phyloP scores from a whole-genome alignment of 1,140 invertebrate genomes.

The Heliconius hewitsoni region DNA sequence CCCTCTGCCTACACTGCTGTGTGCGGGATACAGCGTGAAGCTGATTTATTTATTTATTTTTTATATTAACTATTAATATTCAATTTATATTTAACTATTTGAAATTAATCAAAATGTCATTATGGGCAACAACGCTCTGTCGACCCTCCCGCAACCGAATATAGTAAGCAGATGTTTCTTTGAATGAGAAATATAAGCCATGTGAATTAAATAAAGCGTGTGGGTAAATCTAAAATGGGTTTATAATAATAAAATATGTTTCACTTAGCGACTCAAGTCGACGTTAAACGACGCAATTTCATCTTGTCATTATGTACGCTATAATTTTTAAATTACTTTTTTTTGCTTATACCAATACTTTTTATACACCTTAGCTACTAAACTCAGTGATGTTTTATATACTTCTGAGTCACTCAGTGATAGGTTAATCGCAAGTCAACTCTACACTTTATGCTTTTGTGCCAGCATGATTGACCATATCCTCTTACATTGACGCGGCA shows the following conservation, averaged over 20 bases:
- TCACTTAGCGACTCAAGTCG: background rate
- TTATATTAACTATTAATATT: too few species aligned
- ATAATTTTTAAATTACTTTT: background rate
- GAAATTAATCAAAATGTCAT: background rate
- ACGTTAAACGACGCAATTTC: too few species aligned
- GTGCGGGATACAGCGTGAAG: too few species aligned
- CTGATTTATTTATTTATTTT: too few species aligned
- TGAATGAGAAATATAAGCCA: slow-evolving; percentile 1
- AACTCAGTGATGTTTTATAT: background rate
- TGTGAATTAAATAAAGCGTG: background rate
- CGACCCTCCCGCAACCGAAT: background rate
- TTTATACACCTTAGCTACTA: background rate
- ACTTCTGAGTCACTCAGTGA: slow-evolving; percentile 20
- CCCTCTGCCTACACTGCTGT: too few species aligned
- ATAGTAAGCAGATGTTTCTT: slow-evolving; percentile 6
- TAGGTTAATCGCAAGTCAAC: slow-evolving; percentile 13
- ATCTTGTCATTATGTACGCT: background rate
- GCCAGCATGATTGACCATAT: slow-evolving; percentile 31
- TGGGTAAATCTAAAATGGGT: background rate
- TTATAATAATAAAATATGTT: background rate
- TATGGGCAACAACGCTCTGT: background rate
- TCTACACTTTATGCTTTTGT: slow-evolving; percentile 24
- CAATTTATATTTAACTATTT: too few species aligned
- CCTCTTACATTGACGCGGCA: slow-evolving; percentile 34
- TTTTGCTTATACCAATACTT: background rate